These are phyloP conservation scores for Pangasius larnaudii DNA, from an alignment of 2,797 vertebrate species.

Conservation along the genomic window DNA sequence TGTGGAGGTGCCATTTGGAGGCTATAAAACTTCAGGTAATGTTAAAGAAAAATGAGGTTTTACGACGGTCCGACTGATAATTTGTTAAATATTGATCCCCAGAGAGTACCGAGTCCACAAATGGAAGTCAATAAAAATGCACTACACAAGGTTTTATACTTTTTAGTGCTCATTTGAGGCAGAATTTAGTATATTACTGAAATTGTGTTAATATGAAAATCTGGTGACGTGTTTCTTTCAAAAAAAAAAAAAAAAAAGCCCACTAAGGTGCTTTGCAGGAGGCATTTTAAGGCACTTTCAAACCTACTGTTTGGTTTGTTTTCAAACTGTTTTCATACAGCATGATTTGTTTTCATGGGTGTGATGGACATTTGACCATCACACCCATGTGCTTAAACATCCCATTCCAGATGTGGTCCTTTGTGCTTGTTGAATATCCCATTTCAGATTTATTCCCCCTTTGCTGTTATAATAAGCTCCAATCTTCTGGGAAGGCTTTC, in stretches of 20 bases:
- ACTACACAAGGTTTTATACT: background rate
- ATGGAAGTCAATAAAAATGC: background rate
- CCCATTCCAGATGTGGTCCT: no score
- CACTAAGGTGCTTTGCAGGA: no score
- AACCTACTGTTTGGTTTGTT: background rate
- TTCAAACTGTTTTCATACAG: background rate
- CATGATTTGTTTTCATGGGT: no score
- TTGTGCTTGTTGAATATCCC: no score
- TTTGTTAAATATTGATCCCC: background rate
- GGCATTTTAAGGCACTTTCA: background rate
- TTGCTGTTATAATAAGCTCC: no score
- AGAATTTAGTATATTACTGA: no score
- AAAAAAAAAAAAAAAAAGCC: no score
- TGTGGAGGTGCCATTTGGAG: slow-evolving; percentile 94
- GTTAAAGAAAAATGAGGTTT: background rate
- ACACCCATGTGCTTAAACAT: no score
- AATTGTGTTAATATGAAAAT: background rate
- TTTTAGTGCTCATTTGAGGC: background rate
- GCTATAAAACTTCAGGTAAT: slow-evolving; percentile 94
- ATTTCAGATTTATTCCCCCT: no score
- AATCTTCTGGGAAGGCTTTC: background rate
- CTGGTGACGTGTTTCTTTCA: background rate
- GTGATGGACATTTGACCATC: no score
- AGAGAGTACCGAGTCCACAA: background rate
- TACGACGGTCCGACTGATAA: background rate